Conservation (phyloP, 2,888 invertebrate genomes). For the Perithous albicinctus region DNA sequence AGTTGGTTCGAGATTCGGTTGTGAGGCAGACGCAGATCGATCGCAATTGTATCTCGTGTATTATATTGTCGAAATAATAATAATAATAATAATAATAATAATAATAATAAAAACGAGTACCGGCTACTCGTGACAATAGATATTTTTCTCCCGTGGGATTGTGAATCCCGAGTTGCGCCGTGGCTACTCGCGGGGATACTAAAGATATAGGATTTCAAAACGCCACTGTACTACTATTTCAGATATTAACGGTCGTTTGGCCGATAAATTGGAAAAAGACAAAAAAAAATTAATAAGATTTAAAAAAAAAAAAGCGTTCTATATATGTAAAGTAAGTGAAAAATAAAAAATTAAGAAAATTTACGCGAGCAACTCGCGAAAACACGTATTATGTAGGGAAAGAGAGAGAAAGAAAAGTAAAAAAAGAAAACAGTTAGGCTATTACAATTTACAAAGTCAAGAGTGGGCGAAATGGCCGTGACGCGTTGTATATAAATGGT, state of each 20-base stretch:
- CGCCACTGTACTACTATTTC: constrained; percentile 62
- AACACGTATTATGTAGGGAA: not conserved
- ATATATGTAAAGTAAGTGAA: constrained; percentile 74
- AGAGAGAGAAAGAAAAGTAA: constrained; percentile 30
- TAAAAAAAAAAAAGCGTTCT: constrained; percentile 58
- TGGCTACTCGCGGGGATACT: constrained; percentile 38
- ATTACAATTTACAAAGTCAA: constrained; percentile 72
- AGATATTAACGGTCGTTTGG: constrained; percentile 57
- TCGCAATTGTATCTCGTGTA: constrained; percentile 47
- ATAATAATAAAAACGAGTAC: constrained; percentile 59
- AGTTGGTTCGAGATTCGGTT: constrained; percentile 50
- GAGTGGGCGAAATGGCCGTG: constrained; percentile 51
- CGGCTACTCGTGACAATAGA: constrained; percentile 62
- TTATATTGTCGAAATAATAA: constrained; percentile 63
- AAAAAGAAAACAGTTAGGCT: constrained; percentile 72
- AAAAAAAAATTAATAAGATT: not conserved
- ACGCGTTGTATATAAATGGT: constrained; percentile 65
- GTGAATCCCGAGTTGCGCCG: constrained; percentile 38
- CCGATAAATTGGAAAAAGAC: constrained; percentile 52
- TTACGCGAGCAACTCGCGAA: constrained; percentile 21
- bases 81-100: too few relatives aligned
- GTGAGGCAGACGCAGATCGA: constrained; percentile 10
- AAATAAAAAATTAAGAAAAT: constrained; percentile 39
- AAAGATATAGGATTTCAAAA: constrained; percentile 54
- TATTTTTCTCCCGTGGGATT: constrained; percentile 60